Conservation (phyloP, 2,888 invertebrate genomes). For the Eubasilissa splendida region DNA sequence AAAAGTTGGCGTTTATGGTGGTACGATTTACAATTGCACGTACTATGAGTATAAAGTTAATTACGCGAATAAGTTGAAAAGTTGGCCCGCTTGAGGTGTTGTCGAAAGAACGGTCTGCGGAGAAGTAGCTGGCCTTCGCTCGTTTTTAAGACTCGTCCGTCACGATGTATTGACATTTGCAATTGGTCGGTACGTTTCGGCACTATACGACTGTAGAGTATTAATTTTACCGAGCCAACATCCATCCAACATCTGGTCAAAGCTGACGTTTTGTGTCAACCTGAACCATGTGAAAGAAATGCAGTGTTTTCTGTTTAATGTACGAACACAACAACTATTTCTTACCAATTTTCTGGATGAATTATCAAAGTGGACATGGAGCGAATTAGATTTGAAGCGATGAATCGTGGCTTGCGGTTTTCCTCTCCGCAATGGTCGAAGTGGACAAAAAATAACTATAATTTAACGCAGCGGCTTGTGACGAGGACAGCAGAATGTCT, state of each 20-base stretch:
- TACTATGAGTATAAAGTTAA: no score
- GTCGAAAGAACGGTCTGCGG: no score
- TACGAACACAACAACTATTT: background rate
- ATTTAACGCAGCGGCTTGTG: constrained; percentile 17
- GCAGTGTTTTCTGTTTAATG: no score
- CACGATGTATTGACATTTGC: no score
- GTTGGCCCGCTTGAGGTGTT: no score
- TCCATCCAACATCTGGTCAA: background rate
- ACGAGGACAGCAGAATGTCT: constrained; percentile 8
- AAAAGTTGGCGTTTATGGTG: no score
- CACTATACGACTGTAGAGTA: no score
- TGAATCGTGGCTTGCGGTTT: constrained; percentile 18
- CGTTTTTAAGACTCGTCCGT: no score
- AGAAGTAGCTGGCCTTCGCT: no score
- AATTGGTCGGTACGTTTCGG: no score
- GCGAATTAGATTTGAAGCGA: background rate
- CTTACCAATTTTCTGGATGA: background rate
- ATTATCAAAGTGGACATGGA: background rate
- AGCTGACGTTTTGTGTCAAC: background rate
- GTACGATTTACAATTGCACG: no score
- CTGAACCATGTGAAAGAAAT: background rate
- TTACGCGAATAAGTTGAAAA: no score
- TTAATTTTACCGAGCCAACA: background rate
- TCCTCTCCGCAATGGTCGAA: constrained; percentile 6
- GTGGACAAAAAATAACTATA: constrained; percentile 22